A percentile compares a stretch with the other conserved stretches of the same genome.
Evolutionary conservation across 2,113 vertebrate genomes (phyloP).

Genomic region (Corvus moneduloides): DNA sequence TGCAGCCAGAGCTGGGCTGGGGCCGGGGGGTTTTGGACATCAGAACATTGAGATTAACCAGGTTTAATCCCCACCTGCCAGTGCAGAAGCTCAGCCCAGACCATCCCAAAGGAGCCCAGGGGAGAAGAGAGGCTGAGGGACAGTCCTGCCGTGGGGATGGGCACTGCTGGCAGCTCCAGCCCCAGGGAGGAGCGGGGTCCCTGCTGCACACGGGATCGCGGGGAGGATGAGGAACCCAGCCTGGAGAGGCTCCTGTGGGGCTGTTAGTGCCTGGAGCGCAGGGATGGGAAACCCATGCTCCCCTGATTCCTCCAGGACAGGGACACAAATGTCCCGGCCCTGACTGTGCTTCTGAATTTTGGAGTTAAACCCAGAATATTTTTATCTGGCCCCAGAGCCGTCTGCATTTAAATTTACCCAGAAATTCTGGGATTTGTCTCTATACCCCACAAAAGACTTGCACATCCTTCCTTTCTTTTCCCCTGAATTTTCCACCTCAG

Average conservation of each 20-base stretch:
- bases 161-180: not conserved
- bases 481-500: not conserved
- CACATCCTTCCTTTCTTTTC: not conserved
- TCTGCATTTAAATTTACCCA: not conserved
- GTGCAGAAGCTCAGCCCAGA: not conserved
- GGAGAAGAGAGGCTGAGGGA: not conserved
- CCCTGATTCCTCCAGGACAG: not conserved
- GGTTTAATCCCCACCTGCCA: not conserved
- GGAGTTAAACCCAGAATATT: not conserved
- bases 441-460: accelerated
- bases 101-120: not conserved
- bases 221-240: not conserved
- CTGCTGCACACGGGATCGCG: accelerated
- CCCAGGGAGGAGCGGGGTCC: not conserved
- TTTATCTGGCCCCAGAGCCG: not conserved
- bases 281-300: not conserved
- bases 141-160: not conserved
- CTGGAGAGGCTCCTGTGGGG: not conserved
- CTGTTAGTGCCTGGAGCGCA: not conserved
- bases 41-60: not conserved
- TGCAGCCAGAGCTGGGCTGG: not conserved
- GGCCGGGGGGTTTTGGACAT: accelerated
- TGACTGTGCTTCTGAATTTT: not conserved
- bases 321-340: not conserved
- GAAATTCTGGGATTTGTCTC: not conserved